Percentiles rank a stretch among this genome's conserved stretches.
Evolutionary conservation across 2,888 invertebrate species (phyloP).

Genomic region (Catonia carolina): DNA sequence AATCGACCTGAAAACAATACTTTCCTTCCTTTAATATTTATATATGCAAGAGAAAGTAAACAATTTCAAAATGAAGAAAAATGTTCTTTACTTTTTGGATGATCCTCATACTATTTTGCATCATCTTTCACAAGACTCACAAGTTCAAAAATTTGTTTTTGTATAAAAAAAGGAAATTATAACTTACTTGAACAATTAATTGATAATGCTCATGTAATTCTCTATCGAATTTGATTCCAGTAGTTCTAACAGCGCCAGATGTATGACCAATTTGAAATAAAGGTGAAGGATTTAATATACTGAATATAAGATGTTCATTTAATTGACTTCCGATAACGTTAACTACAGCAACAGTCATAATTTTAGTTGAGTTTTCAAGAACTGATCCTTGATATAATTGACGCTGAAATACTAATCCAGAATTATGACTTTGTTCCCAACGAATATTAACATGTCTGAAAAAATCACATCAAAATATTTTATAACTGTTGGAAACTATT

Average conservation of each 20-base stretch:
- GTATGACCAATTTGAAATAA: constrained; percentile 82
- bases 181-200: constrained; percentile 72
- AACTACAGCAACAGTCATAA: constrained; percentile 71
- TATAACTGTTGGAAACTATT: too few relatives aligned
- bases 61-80: too few relatives aligned
- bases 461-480: not conserved
- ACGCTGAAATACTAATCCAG: constrained; percentile 72
- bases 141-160: too few relatives aligned
- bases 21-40: too few relatives aligned
- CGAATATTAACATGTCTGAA: constrained; percentile 52
- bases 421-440: constrained; percentile 60
- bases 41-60: too few relatives aligned
- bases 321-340: constrained; percentile 81
- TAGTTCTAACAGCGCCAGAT: constrained; percentile 84
- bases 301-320: constrained; percentile 81
- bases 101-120: too few relatives aligned
- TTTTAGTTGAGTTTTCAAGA: constrained; percentile 78
- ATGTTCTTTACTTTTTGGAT: too few relatives aligned
- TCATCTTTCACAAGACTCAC: too few relatives aligned
- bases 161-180: too few relatives aligned
- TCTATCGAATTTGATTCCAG: constrained; percentile 78
- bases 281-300: constrained; percentile 77
- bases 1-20: too few relatives aligned
- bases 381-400: constrained; percentile 69
- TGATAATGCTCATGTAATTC: constrained; percentile 74